These are phyloP conservation scores for Osmoderma eremita DNA, from an alignment of 2,888 invertebrate genomes.

Conservation along the genomic window DNA sequence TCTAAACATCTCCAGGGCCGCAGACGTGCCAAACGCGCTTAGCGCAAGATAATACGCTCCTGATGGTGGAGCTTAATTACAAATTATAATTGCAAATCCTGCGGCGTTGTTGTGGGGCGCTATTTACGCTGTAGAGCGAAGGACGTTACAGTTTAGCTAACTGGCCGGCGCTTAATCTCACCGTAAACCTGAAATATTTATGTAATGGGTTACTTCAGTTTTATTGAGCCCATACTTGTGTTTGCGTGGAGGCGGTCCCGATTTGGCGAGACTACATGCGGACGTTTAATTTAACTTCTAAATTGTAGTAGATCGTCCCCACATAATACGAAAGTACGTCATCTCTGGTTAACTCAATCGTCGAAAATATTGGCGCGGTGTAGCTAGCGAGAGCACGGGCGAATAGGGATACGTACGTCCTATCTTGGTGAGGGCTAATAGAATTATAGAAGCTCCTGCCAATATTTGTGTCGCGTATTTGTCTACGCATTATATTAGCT, in stretches of 20 bases:
- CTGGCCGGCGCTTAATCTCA: constrained; percentile 28
- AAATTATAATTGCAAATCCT: constrained; percentile 33
- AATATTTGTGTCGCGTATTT: no score
- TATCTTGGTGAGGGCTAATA: no score
- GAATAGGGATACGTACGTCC: no score
- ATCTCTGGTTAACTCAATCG: no score
- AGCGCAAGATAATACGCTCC: neutral
- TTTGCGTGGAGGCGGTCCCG: constrained; percentile 2
- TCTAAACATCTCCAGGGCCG: no score
- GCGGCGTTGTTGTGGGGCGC: constrained; percentile 21
- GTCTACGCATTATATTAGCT: no score
- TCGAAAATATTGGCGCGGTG: no score
- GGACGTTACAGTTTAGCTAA: constrained; percentile 26
- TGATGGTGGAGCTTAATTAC: constrained; percentile 25
- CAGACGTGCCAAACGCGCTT: no score
- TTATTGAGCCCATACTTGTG: constrained; percentile 17
- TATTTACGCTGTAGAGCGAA: constrained; percentile 4
- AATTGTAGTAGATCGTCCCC: constrained; percentile 15
- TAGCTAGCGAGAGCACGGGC: no score
- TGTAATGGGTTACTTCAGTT: constrained; percentile 35
- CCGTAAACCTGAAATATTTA: constrained; percentile 36
- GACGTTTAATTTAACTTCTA: constrained; percentile 34
- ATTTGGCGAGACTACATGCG: constrained; percentile 30
- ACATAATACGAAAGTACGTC: constrained; percentile 21
- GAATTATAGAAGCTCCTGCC: no score